phyloP scores from a whole-genome alignment of 2,797 vertebrate genomes.

The Alca torda region DNA sequence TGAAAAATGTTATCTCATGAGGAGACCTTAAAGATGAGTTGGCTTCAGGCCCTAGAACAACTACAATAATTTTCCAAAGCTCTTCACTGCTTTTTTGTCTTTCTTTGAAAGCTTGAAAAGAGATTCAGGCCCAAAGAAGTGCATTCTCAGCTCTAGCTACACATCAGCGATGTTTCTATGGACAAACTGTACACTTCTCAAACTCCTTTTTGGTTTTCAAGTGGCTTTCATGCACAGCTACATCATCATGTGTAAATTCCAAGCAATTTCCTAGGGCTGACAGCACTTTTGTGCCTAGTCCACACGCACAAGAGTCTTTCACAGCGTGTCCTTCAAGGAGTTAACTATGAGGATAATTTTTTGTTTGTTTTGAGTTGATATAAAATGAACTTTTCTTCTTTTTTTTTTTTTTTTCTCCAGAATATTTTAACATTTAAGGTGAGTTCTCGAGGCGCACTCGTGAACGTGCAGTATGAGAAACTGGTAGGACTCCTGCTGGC shows the following conservation, averaged over 20 bases:
- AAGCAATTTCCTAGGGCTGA: not conserved
- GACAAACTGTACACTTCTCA: not conserved
- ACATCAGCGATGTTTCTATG: not conserved
- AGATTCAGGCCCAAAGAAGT: not conserved
- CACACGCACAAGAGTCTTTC: not conserved
- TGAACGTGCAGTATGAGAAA: not conserved
- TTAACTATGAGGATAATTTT: not conserved
- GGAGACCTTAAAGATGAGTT: not conserved
- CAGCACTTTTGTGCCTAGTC: not conserved
- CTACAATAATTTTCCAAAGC: not conserved
- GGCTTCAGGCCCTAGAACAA: not conserved
- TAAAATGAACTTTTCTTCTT: not conserved
- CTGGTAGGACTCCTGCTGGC: not conserved
- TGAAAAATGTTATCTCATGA: not conserved
- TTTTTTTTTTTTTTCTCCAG: not conserved
- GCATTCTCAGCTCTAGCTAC: not conserved
- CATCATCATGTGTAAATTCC: not conserved
- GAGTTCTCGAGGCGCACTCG: not conserved
- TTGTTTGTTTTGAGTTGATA: not conserved
- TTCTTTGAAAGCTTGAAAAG: not conserved
- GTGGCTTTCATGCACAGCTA: not conserved
- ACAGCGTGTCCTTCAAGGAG: accelerated
- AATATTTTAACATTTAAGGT: not conserved
- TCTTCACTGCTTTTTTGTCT: not conserved
- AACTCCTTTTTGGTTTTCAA: not conserved